These are phyloP conservation scores for Eristalinus aeneus DNA, from an alignment of 2,888 invertebrate genomes.

Conservation along the genomic window DNA sequence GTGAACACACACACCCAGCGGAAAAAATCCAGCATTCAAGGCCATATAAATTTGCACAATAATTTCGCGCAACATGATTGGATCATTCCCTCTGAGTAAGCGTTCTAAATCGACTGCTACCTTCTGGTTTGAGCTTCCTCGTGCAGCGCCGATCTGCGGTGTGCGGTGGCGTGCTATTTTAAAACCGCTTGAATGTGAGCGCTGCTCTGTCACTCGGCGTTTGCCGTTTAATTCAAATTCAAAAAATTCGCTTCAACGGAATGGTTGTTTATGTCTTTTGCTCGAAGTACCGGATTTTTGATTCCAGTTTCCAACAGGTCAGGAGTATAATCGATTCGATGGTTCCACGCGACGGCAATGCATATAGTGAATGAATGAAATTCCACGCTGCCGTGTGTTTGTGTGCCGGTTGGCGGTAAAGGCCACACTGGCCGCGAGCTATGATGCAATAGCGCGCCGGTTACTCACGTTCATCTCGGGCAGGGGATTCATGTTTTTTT, in stretches of 20 bases:
- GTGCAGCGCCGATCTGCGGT: neutral
- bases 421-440: neutral
- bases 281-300: neutral
- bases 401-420: neutral
- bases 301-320: slow-evolving; percentile 14
- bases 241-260: slow-evolving; percentile 51
- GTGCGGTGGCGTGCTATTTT: slow-evolving; percentile 36
- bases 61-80: slow-evolving; percentile 66
- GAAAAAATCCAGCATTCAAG: slow-evolving; percentile 50
- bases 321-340: neutral
- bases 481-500: neutral
- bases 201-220: slow-evolving; percentile 1
- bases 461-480: neutral
- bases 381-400: neutral
- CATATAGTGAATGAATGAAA: slow-evolving; percentile 15
- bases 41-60: slow-evolving; percentile 67
- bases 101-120: slow-evolving; percentile 32
- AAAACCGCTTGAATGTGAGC: slow-evolving; percentile 8
- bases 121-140: slow-evolving; percentile 36
- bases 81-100: slow-evolving; percentile 53
- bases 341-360: neutral
- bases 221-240: slow-evolving; percentile 49
- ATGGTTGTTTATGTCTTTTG: slow-evolving; percentile 8
- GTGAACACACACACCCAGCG: neutral
- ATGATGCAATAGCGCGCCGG: slow-evolving; percentile 15